Conservation (phyloP, 2,888 invertebrate genomes). For the Mongoloraphidia duomilia region DNA sequence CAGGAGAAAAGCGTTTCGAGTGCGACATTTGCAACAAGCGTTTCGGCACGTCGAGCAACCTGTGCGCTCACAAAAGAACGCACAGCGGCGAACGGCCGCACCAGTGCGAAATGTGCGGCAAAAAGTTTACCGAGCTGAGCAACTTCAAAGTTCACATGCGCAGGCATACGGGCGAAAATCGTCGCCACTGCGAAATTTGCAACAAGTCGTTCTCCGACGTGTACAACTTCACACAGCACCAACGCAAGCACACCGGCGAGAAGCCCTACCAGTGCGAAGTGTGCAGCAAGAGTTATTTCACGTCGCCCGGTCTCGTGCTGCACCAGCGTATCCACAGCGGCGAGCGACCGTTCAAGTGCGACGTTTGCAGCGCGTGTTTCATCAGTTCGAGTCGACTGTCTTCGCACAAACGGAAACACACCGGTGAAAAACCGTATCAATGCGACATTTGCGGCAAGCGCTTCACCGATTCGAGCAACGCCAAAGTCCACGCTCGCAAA, state of each 20-base stretch:
- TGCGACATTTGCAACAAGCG: too few species aligned
- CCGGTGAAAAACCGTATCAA: constrained; percentile 16
- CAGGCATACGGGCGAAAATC: constrained; percentile 24
- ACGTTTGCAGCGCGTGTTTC: constrained; percentile 25
- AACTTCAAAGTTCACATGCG: constrained; percentile 23
- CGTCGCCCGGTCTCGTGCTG: not conserved
- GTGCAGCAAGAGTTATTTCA: not conserved
- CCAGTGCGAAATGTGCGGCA: constrained; percentile 21
- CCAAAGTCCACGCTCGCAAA: too few species aligned
- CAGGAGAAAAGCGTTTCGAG: too few species aligned
- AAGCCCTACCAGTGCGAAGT: not conserved
- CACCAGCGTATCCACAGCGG: not conserved
- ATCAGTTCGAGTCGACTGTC: constrained; percentile 31
- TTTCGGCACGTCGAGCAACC: too few species aligned
- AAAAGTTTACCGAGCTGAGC: constrained; percentile 22
- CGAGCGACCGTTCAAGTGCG: not conserved
- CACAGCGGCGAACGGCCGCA: constrained; percentile 18
- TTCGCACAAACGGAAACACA: constrained; percentile 33
- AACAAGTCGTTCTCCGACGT: constrained; percentile 3
- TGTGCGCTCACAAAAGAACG: too few species aligned
- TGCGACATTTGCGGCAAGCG: constrained; percentile 26
- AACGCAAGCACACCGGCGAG: constrained; percentile 19
- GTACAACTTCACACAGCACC: not conserved
- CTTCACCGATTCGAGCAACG: too few species aligned
- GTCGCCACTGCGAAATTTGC: not conserved